phyloP scores from a whole-genome alignment of 2,888 invertebrate genomes.

The Trilocha varians region DNA sequence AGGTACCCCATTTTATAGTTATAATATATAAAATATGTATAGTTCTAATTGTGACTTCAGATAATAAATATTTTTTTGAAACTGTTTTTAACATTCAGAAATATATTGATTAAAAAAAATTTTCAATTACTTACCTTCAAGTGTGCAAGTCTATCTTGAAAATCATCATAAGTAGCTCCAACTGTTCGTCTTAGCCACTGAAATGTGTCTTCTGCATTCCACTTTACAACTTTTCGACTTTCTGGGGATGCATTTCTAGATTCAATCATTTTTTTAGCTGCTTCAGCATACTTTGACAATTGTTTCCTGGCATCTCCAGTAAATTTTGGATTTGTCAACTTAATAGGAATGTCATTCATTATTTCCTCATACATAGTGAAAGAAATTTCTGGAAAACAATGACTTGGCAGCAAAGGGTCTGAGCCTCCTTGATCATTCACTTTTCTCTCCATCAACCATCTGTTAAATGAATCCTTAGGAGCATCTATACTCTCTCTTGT shows the following conservation, averaged over 20 bases:
- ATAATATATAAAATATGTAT: not conserved
- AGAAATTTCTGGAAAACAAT: conserved; percentile 93
- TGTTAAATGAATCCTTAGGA: conserved; percentile 95
- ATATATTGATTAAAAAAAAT: not conserved
- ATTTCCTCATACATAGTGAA: conserved; percentile 97
- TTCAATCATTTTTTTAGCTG: conserved; percentile 97
- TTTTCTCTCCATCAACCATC: conserved; percentile 97
- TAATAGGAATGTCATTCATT: conserved; percentile 98
- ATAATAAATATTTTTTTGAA: not conserved
- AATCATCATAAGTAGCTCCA: conserved; percentile 95
- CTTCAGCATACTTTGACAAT: conserved; percentile 93
- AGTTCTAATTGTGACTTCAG: too few relatives aligned
- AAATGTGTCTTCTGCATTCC: conserved; percentile 98
- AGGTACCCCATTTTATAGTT: too few relatives aligned
- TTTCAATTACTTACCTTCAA: conserved; percentile 72
- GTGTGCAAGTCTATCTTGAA: conserved; percentile 90
- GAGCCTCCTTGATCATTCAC: conserved; percentile 88
- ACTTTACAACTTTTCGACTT: conserved; percentile 96
- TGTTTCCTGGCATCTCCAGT: conserved; percentile 97
- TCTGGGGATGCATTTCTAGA: conserved; percentile 93
- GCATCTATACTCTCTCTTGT: conserved; percentile 94
- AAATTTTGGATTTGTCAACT: conserved; percentile 94
- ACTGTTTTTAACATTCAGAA: too few relatives aligned
- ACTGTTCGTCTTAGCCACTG: conserved; percentile 95
- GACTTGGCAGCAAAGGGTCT: conserved; percentile 93